Conservation (phyloP, 1,140 invertebrate species). For the Apocrypta bakeri region DNA sequence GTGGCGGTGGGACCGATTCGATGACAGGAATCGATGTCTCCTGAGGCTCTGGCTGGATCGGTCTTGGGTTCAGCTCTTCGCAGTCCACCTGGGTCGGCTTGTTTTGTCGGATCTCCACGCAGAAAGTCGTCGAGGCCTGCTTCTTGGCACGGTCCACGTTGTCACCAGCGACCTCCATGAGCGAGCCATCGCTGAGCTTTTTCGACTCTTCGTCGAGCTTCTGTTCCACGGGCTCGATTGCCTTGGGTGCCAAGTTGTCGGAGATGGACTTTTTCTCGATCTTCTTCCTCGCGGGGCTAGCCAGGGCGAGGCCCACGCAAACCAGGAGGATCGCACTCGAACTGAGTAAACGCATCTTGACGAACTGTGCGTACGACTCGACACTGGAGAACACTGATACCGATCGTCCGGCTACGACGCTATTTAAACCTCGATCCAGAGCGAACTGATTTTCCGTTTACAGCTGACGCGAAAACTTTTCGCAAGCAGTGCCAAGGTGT, state of each 20-base stretch:
- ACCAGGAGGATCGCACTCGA: not conserved
- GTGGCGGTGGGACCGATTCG: not conserved
- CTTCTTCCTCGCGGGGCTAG: constrained; percentile 36
- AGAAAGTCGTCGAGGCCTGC: constrained; percentile 53
- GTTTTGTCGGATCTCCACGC: constrained; percentile 52
- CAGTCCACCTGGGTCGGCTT: constrained; percentile 47
- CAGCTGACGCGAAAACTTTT: constrained; percentile 11
- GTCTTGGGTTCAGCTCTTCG: constrained; percentile 12
- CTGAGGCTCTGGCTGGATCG: not conserved
- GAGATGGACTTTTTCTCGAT: not conserved
- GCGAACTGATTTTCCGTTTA: not conserved
- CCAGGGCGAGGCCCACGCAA: not conserved
- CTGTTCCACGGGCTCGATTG: not conserved
- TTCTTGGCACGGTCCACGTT: constrained; percentile 34
- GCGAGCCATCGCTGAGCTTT: not conserved
- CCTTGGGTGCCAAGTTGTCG: not conserved
- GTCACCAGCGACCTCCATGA: not conserved
- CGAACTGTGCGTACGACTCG: not conserved
- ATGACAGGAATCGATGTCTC: too few relatives aligned
- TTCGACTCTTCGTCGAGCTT: not conserved
- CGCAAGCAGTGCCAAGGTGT: constrained; percentile 5
- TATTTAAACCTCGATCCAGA: not conserved
- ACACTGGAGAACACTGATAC: not conserved
- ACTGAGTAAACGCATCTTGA: not conserved
- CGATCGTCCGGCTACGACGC: not conserved